Base-by-base conservation (phyloP, 2,113 vertebrate genomes). In the Corapipo altera region DNA sequence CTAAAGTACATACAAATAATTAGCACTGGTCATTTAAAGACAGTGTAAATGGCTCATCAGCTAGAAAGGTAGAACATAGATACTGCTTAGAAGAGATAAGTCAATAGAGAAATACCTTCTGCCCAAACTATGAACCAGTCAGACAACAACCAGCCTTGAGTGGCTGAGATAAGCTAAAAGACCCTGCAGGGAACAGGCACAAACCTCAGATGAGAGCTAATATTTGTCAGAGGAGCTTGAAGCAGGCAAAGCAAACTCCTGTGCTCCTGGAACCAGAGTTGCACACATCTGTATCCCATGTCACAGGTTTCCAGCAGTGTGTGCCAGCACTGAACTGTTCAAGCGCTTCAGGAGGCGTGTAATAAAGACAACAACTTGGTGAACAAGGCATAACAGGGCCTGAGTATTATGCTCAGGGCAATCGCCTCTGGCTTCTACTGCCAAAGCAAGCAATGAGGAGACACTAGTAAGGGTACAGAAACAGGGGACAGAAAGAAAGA, bases 281-380 rank as follows among this genome's bases (percentile, higher is more conserved):
- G 15, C 22, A 64, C 62, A 33, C 1, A 4, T 39, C 32, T 24
- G 2, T 46, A 37, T 1, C 5, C 21, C 3, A 0, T 43, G 44
- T 11, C 13, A 23, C 2, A 2, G 9, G 11, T n/a, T 52, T 43
- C 11, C 44, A 72, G 30, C 30, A 46, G 22, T 2, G n/a, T 1
- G 0, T 30, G 37, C 44, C 54, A 91, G 26, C 54, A 43, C 23
- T 22, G 87, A 75, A 24, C 57, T 85, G n/a, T 1, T 74, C 59
- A n/a, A 12, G 20, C 0, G 0, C 26, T 32, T 17, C 11, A n/a
- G 83, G 17, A 77, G 4, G 7, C 1, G 0, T 5, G 16, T 46
- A 35, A 27, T n/a, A 46, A 27, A 91, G 37, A 12, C 14, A 11
- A 54, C 10, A 54, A 39, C 15, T 54, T 17, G 15, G n/a, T 30